A percentile compares a stretch with the other conserved stretches of the same genome.
Conservation (phyloP, 2,888 invertebrate species). For the Chymomyza fuscimana region DNA sequence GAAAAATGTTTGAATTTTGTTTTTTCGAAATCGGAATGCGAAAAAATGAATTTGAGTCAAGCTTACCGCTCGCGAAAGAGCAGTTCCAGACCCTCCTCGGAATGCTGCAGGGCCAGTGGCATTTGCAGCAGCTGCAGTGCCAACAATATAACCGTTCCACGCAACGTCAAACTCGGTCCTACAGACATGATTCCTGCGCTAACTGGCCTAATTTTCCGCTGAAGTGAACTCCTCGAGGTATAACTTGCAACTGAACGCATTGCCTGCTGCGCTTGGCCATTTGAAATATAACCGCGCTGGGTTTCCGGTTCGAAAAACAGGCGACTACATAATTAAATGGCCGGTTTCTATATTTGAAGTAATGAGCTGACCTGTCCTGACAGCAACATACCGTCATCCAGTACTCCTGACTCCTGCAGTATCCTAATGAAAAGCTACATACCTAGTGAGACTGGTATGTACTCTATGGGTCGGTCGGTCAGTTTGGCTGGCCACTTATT, state of each 20-base stretch:
- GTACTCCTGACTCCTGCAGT: neutral
- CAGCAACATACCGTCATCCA: neutral
- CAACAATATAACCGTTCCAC: constrained; percentile 56
- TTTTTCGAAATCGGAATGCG: too few species aligned
- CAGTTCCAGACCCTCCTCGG: constrained; percentile 80
- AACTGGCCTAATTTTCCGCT: neutral
- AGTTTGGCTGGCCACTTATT: constrained; percentile 51
- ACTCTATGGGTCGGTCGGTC: constrained; percentile 30
- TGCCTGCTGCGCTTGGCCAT: constrained; percentile 43
- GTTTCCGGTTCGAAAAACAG: neutral
- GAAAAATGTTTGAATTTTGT: too few species aligned
- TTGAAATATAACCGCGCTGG: constrained; percentile 59
- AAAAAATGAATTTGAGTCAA: neutral
- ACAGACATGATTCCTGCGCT: neutral
- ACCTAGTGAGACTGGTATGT: constrained; percentile 29
- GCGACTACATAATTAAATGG: constrained; percentile 59
- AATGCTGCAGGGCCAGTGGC: constrained; percentile 56
- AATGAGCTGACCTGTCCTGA: constrained; percentile 43
- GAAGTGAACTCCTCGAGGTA: constrained; percentile 31
- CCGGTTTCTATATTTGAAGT: constrained; percentile 60
- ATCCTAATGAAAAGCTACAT: constrained; percentile 63
- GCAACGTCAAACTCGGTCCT: constrained; percentile 33
- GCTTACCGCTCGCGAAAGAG: constrained; percentile 80
- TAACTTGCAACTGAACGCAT: constrained; percentile 50
- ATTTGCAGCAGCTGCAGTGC: constrained; percentile 58